Base-by-base conservation (phyloP, 2,113 vertebrate genomes). In the Gadus chalcogrammus region DNA sequence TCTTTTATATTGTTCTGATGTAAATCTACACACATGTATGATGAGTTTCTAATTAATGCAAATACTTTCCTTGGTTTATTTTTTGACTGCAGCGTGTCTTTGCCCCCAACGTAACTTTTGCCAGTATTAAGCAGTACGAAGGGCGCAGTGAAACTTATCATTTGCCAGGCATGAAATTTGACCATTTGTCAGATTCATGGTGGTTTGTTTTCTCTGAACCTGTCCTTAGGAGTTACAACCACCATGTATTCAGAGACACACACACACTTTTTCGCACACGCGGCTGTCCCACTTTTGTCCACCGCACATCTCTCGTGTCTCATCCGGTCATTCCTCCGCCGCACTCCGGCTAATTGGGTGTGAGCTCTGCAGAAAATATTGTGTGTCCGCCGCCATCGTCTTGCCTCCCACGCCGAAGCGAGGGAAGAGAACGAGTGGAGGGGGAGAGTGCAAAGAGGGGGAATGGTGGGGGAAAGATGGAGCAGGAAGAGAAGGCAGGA, bases 271-370 rank as follows among this genome's bases (percentile, higher is more conserved):
- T 58, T 58, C 31, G 5, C 12, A n/a, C 15, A 7, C n/a, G 55
- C 17, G 55, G 55, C 62, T 77, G 88, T 88, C 85, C 88, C 87
- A 88, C 81, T 88, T 90, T 77, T 65, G 72, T 20, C n/a, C 59
- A 58, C 78, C 78, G 42, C 42, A 79, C 82, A 61, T 81, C 72
- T 64, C 69, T 63, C 56, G 15, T 2, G 61, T 70, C 79, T 69
- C 61, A 38, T 81, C 85, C 38, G 0, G 69, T 86, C 85, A 87
- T 88, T 83, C 86, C 79, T 85, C 74, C 35, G 56, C 74, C 73
- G 68, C 80, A 79, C 81, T 72, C 55, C n/a, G 73, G 78, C 82
- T 88, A 90, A 88, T 89, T 88, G 84, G 75, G 74, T 58, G 78
- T 60, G 70, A 80, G 84, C 84, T 82, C 35, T 48, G 53, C 76